Base-by-base conservation (phyloP, 2,113 vertebrate species). In the Proterorhinus semilunaris region DNA sequence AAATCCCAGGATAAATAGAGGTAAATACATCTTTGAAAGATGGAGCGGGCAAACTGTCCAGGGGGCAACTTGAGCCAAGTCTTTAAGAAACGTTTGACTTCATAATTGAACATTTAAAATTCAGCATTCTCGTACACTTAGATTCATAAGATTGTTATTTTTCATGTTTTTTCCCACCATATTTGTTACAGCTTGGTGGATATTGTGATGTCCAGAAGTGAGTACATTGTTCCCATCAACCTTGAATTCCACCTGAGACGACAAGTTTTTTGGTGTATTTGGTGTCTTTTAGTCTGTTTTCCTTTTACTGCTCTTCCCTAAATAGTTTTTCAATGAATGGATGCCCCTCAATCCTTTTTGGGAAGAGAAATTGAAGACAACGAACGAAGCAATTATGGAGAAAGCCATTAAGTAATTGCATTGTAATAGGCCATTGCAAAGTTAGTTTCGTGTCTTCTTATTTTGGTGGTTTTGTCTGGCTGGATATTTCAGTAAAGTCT, bases 351-450 rank as follows among this genome's bases (percentile, higher is more conserved):
- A 62, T 71, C 54, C 9, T 9, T 71, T 70, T 68, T 44, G 17
- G 21, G 27, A 75, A 77, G 44, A 77, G 44, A 47, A 71, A 72
- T 53, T 65, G 68, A 63, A 47, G 62, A 51, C 50, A 68, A 65
- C 8, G 48, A 50, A 68, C n/a, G 48, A 53, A 53, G 62, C 53
- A 76, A 76, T 75, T 45, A 72, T 0, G 6, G 59, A 72, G 62
- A 76, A 70, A 68, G 64, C 78, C 72, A 81, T 83, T 79, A 79
- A 66, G 62, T 80, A 70, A 83, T 68, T 76, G 68, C 62, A 47
- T 54, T 76, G n/a, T 68, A 75, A 69, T 11, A 58, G 69, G 51
- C 55, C 27, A 63, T 47, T 69, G 64, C 46, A 75, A 79, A 77
- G 64, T 67, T 75, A 44, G 44, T 45, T 51, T 21, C 49, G 66